Conservation (phyloP, 1,140 invertebrate species). For the Papilio machaon region DNA sequence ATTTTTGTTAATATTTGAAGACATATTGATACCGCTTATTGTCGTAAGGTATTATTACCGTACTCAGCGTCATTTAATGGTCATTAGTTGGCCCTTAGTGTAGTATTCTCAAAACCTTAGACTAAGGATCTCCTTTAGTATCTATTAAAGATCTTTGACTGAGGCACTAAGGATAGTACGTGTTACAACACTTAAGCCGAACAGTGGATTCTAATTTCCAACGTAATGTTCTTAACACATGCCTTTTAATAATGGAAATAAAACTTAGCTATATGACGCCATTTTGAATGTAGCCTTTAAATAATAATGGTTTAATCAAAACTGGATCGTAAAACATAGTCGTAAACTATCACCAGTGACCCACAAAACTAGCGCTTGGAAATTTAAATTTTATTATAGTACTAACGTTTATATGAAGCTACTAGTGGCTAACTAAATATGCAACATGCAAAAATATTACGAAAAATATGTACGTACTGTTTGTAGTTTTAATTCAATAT, state of each 20-base stretch:
- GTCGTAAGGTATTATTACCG: too few species aligned
- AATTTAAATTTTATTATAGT: slow-evolving; percentile 35
- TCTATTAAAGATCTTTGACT: too few species aligned
- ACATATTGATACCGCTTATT: too few species aligned
- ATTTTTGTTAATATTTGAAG: too few species aligned
- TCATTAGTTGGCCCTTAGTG: too few species aligned
- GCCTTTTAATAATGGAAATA: background rate
- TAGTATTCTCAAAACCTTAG: too few species aligned
- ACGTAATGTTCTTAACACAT: background rate
- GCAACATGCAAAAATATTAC: slow-evolving; percentile 9
- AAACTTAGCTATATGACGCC: background rate
- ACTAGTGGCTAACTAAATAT: slow-evolving; percentile 12
- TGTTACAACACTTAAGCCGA: too few species aligned
- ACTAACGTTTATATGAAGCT: slow-evolving; percentile 30
- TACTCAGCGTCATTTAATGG: too few species aligned
- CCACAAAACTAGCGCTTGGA: slow-evolving; percentile 32
- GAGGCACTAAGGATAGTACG: too few species aligned
- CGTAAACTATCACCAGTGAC: slow-evolving; percentile 35
- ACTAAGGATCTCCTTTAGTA: too few species aligned
- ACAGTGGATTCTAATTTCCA: too few species aligned
- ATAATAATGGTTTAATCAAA: slow-evolving; percentile 40
- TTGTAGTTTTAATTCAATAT: too few species aligned
- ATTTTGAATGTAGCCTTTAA: slow-evolving; percentile 21
- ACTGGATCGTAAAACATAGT: slow-evolving; percentile 27
- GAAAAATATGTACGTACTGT: background rate